Conservation (phyloP, 2,797 vertebrate species). For the Sphaeramia orbicularis region DNA sequence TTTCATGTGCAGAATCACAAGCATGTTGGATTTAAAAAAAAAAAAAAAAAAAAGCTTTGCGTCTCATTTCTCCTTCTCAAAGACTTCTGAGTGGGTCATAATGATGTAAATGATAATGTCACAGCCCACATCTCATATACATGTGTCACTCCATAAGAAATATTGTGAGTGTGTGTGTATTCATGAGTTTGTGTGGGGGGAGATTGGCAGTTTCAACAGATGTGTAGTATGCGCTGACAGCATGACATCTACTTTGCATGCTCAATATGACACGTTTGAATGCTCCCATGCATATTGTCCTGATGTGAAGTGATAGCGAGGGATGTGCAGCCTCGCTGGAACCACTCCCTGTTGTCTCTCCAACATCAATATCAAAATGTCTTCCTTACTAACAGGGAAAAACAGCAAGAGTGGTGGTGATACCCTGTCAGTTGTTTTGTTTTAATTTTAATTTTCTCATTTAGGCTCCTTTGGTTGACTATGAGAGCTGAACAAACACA, state of each 20-base stretch:
- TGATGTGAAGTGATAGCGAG: constrained; percentile 73
- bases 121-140: constrained; percentile 61
- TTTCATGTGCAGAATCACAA: constrained; percentile 48
- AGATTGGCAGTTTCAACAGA: constrained; percentile 76
- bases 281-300: constrained; percentile 72
- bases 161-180: constrained; percentile 46
- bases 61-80: constrained; percentile 26
- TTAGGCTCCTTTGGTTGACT: constrained; percentile 44
- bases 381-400: constrained; percentile 42
- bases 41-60: constrained; percentile 6
- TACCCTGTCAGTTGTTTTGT: constrained; percentile 30
- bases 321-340: constrained; percentile 54
- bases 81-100: constrained; percentile 39
- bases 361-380: constrained; percentile 55
- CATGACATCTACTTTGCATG: constrained; percentile 81
- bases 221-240: constrained; percentile 73
- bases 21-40: constrained; percentile 44
- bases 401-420: constrained; percentile 17
- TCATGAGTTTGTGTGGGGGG: constrained; percentile 44
- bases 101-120: constrained; percentile 70
- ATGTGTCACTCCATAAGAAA: constrained; percentile 58
- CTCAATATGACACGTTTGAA: constrained; percentile 77
- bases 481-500: constrained; percentile 15
- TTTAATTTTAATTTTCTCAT: constrained; percentile 46
- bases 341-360: constrained; percentile 64